Percentiles rank a stretch among this genome's conserved stretches.
Evolutionary conservation across 1,140 invertebrate genomes (phyloP).

Genomic region (Diabrotica undecimpunctata): DNA sequence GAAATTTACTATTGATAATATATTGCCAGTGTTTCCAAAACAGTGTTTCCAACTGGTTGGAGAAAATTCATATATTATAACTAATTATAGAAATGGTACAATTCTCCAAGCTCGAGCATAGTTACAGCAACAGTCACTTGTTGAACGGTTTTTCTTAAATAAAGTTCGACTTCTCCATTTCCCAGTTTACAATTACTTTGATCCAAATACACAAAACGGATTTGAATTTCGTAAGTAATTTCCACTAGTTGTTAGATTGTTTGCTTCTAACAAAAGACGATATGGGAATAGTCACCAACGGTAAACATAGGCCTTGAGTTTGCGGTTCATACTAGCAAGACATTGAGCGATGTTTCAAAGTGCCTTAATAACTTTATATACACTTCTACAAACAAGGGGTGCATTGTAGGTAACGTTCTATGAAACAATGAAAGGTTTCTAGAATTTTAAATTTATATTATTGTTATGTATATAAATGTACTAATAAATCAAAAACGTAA

Average conservation of each 20-base stretch:
- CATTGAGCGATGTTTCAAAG: slow-evolving; percentile 2
- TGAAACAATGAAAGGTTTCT: neutral
- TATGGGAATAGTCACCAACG: neutral
- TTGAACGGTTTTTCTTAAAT: too few species aligned
- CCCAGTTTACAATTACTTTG: neutral
- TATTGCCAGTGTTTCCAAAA: too few species aligned
- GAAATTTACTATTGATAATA: too few species aligned
- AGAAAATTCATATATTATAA: too few species aligned
- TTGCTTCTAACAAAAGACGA: neutral
- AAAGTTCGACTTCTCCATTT: too few species aligned
- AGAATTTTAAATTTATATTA: too few species aligned
- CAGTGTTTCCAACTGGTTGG: too few species aligned
- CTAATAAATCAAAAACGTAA: too few species aligned
- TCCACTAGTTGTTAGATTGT: neutral
- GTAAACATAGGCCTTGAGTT: neutral
- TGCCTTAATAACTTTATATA: neutral
- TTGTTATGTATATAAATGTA: too few species aligned
- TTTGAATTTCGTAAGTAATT: neutral
- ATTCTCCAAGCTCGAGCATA: too few species aligned
- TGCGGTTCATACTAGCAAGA: neutral
- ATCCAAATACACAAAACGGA: neutral
- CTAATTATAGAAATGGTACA: too few species aligned
- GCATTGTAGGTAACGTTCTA: neutral
- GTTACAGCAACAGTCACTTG: too few species aligned
- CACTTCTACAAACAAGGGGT: neutral